Evolutionary conservation across 1,140 invertebrate species (phyloP), one percentile per base, ranked within the genome.

Genomic region (Galleria mellonella): DNA sequence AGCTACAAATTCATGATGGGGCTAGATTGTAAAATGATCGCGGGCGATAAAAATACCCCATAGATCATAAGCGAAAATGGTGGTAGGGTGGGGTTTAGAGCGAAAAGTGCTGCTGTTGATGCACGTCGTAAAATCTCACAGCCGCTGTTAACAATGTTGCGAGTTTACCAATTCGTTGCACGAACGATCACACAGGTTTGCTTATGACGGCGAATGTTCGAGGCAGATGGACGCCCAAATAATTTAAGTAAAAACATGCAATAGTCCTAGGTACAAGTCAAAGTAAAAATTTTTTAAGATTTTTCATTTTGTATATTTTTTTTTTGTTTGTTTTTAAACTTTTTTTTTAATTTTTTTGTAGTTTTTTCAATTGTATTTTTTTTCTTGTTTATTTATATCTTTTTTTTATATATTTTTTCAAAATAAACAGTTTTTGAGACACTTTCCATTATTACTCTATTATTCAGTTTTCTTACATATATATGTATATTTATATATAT

Each of bases 401-500:
- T 41, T 53, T 63, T 53, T 68, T 72, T 70, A 56, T 67, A 60
- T 55, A 47, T 58, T 58, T 62, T 69, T 70, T 68, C 65, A 72
- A 63, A 60, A 71, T 68, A 47, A 73, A 68, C 55, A 64, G 55
- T 62, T 73, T 66, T 77, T 57, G 67, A 75, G 72, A 77, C 68
- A 72, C 68, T 71, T 68, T 75, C 65, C 47, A 51, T 60, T 53
- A 50, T 47, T 65, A 75, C 38, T 33, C 51, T 59, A 59, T 23
- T 10, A 23, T 57, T 47, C 63, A 75, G 69, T 79, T 75, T 75
- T 75, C 73, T 81, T 81, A 83, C 47, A 67, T 42, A 65, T 68
- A 76, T n/a, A n/a, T n/a, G n/a, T n/a, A n/a, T n/a, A n/a, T n/a
- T n/a, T n/a, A n/a, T n/a, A n/a, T n/a, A n/a, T n/a, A n/a, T 81